Conservation (phyloP, 2,888 invertebrate species). For the Drosophila tripunctata region DNA sequence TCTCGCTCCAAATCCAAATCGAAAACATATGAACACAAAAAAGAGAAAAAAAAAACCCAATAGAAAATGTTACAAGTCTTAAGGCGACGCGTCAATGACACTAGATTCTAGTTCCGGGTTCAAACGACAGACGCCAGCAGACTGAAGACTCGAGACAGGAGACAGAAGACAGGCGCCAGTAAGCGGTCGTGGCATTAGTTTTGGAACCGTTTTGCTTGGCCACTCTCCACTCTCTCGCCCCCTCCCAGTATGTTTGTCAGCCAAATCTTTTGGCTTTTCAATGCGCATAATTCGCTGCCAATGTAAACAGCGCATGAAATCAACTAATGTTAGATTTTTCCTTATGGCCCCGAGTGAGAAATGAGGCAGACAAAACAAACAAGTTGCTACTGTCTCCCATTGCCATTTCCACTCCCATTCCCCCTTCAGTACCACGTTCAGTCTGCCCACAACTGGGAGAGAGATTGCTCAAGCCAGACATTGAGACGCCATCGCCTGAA, state of each 20-base stretch:
- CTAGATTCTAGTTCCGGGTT: conserved; percentile 2
- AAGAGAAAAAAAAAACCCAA: too few relatives aligned
- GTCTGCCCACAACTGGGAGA: neutral
- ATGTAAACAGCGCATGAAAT: conserved; percentile 79
- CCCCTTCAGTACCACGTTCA: too few relatives aligned
- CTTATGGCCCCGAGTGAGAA: conserved; percentile 46
- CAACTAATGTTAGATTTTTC: conserved; percentile 75
- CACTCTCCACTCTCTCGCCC: neutral
- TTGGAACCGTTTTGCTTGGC: neutral
- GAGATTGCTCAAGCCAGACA: conserved; percentile 46
- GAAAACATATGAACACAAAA: conserved; percentile 25
- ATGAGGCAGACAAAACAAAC: conserved; percentile 77
- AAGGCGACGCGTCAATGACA: conserved; percentile 17
- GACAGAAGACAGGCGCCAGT: neutral
- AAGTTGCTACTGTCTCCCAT: conserved; percentile 20
- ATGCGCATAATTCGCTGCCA: conserved; percentile 79
- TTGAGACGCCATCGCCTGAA: conserved; percentile 63
- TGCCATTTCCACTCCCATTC: neutral
- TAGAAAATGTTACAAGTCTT: neutral
- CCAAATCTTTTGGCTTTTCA: conserved; percentile 63
- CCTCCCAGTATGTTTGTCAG: conserved; percentile 50
- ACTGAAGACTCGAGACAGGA: too few relatives aligned
- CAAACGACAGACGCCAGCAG: too few relatives aligned
- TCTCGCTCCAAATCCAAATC: conserved; percentile 6
- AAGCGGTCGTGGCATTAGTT: conserved; percentile 26